Percentiles rank a stretch among this genome's conserved stretches.
phyloP scores from a whole-genome alignment of 2,113 vertebrate species.

The Hemibagrus wyckioides region DNA sequence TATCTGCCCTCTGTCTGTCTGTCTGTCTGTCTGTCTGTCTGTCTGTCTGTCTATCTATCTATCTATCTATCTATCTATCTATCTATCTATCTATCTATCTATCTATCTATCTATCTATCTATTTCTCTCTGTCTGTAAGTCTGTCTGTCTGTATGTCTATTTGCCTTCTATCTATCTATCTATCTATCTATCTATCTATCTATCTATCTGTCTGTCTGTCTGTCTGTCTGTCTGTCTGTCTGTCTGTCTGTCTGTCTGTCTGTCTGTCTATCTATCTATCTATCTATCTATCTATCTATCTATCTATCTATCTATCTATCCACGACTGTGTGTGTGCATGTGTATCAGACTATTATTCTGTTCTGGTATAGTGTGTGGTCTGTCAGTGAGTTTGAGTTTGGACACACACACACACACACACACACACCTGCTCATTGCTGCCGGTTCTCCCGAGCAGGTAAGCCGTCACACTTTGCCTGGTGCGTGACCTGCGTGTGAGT shows the following conservation, averaged over 20 bases:
- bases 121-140: neutral
- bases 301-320: neutral
- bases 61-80: neutral
- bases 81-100: neutral
- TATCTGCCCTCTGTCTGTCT: neutral
- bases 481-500: constrained; percentile 60
- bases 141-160: neutral
- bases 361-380: neutral
- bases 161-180: neutral
- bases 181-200: neutral
- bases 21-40: neutral
- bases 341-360: neutral
- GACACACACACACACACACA: neutral
- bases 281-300: neutral
- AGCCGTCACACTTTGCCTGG: constrained; percentile 63
- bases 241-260: too few relatives aligned
- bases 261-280: too few relatives aligned
- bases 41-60: neutral
- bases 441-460: constrained; percentile 60
- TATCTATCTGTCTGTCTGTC: too few relatives aligned
- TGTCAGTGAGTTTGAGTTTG: neutral
- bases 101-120: neutral
- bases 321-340: neutral
- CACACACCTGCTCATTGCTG: constrained; percentile 59
- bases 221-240: too few relatives aligned